Conservation (phyloP, 1,140 invertebrate genomes). For the Drosophila pallidifrons region DNA sequence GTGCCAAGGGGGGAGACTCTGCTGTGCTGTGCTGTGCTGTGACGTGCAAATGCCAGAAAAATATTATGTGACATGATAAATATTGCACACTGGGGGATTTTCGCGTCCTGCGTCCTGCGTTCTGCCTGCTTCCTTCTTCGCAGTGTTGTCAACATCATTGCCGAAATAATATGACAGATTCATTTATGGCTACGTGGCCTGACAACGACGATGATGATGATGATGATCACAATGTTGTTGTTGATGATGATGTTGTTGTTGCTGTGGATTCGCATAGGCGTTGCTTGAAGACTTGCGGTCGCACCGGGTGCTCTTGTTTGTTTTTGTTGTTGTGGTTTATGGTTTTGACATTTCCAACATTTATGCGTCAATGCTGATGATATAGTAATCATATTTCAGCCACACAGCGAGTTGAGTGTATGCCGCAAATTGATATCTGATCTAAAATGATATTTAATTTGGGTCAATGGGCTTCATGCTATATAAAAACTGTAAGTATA, state of each 20-base stretch:
- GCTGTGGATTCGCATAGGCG: conserved; percentile 42
- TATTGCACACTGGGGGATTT: conserved; percentile 74
- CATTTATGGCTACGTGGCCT: conserved; percentile 60
- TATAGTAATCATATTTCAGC: conserved; percentile 14
- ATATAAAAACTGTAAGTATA: background rate
- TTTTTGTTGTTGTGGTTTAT: conserved; percentile 39
- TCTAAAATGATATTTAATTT: conserved; percentile 8
- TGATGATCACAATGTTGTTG: conserved; percentile 35
- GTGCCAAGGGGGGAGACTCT: background rate
- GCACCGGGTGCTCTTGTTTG: conserved; percentile 20
- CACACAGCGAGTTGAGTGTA: background rate
- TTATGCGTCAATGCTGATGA: conserved; percentile 42
- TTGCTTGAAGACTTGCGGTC: conserved; percentile 25
- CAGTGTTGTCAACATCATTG: conserved; percentile 71
- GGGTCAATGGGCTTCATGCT: background rate
- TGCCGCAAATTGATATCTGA: background rate
- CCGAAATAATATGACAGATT: conserved; percentile 83
- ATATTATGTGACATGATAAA: conserved; percentile 84
- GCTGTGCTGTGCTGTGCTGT: conserved; percentile 40
- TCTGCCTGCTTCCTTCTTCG: conserved; percentile 14
- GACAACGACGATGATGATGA: conserved; percentile 42
- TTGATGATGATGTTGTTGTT: conserved; percentile 24
- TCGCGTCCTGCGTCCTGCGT: conserved; percentile 26
- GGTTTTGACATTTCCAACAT: conserved; percentile 48
- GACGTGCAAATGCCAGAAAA: conserved; percentile 83